Evolutionary conservation across 1,140 invertebrate genomes (phyloP).

Genomic region (Eriocheir sinensis): DNA sequence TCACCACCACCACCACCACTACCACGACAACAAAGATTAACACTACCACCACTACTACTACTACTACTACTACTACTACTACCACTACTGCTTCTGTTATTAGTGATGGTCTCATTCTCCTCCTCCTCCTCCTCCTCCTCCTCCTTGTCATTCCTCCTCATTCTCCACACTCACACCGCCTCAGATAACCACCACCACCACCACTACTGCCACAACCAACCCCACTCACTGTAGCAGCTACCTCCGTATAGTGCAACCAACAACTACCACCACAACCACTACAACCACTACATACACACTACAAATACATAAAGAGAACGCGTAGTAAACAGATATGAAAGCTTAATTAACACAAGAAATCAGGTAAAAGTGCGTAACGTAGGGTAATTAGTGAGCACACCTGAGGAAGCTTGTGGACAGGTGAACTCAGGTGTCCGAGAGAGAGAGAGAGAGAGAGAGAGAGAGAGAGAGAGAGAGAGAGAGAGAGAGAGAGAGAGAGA

Average conservation of each 20-base stretch:
- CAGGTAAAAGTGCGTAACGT: neutral
- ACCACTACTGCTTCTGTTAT: conserved; percentile 18
- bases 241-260: conserved; percentile 8
- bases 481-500: no score
- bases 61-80: conserved; percentile 40
- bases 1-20: neutral
- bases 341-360: no score
- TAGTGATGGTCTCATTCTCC: neutral
- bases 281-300: neutral
- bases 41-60: neutral
- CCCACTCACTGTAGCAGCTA: neutral
- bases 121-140: neutral
- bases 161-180: neutral
- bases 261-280: neutral
- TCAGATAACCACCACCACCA: neutral
- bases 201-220: neutral
- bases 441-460: no score
- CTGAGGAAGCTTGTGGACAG: no score
- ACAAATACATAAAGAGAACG: no score
- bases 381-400: no score
- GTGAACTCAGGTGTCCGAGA: no score
- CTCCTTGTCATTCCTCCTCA: conserved; percentile 6
- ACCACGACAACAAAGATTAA: conserved; percentile 35
- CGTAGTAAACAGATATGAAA: no score
- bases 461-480: neutral